These are phyloP conservation scores for Cirrhinus molitorella DNA, from an alignment of 2,797 vertebrate species.

Conservation along the genomic window DNA sequence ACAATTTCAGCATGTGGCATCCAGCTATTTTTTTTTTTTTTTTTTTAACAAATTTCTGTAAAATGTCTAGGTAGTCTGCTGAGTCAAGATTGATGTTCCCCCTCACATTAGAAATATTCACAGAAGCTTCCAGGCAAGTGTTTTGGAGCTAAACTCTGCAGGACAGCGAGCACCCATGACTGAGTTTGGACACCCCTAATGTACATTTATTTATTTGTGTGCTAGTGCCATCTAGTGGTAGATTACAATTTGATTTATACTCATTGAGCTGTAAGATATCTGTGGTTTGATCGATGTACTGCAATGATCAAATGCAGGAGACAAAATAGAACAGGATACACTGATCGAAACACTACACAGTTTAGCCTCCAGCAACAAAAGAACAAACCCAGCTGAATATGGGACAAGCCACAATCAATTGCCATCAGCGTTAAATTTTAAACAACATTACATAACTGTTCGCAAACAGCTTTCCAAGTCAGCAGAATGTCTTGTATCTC, in stretches of 20 bases:
- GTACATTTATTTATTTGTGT: not conserved
- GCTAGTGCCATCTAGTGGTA: constrained; percentile 29
- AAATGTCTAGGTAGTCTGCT: too few species aligned
- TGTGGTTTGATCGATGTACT: constrained; percentile 20
- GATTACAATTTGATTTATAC: not conserved
- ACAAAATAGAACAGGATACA: not conserved
- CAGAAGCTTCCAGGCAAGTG: too few species aligned
- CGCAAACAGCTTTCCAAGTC: constrained; percentile 46
- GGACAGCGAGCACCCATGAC: too few species aligned
- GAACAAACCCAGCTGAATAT: constrained; percentile 36
- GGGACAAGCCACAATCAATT: constrained; percentile 55
- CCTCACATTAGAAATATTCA: too few species aligned
- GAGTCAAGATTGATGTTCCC: not conserved
- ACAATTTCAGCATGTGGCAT: not conserved
- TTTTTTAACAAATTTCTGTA: too few species aligned
- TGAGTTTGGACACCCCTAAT: too few species aligned
- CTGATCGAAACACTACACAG: constrained; percentile 16
- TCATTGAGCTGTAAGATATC: not conserved
- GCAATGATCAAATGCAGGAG: constrained; percentile 3
- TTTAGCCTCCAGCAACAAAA: constrained; percentile 27
- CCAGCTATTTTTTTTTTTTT: too few species aligned
- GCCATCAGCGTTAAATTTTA: constrained; percentile 58
- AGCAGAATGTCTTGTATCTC: constrained; percentile 22
- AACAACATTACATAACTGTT: constrained; percentile 61
- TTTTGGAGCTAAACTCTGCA: too few species aligned